Percentiles rank a stretch among this genome's conserved stretches.
Conservation (phyloP, 2,888 invertebrate genomes). For the Mythimna pallens region DNA sequence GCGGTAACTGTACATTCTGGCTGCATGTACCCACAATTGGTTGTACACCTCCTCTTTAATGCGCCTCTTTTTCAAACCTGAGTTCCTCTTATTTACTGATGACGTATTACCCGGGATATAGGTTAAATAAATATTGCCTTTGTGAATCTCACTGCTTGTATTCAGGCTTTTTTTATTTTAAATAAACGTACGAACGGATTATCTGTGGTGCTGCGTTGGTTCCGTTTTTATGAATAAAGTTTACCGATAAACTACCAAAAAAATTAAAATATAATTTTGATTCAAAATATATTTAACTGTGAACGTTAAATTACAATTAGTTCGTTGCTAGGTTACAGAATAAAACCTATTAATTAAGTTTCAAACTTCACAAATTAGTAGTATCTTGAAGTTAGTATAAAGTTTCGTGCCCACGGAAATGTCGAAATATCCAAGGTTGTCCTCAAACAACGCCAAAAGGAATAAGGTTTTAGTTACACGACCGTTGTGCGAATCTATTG, state of each 20-base stretch:
- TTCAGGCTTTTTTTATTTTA: background rate
- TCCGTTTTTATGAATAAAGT: background rate
- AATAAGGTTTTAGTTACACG: constrained; percentile 37
- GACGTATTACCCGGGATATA: background rate
- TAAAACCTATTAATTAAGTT: constrained; percentile 42
- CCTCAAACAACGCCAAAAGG: constrained; percentile 33
- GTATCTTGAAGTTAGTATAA: constrained; percentile 36
- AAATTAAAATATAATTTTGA: constrained; percentile 9
- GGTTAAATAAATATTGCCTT: constrained; percentile 1
- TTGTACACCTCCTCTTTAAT: background rate
- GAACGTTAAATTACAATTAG: constrained; percentile 4
- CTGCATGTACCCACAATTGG: constrained; percentile 14
- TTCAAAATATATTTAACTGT: constrained; percentile 15
- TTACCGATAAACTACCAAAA: constrained; percentile 15
- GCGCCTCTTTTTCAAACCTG: constrained; percentile 3
- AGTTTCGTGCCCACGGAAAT: constrained; percentile 31
- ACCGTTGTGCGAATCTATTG: constrained; percentile 38
- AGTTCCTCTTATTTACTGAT: constrained; percentile 3
- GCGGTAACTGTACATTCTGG: constrained; percentile 15
- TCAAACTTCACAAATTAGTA: constrained; percentile 35
- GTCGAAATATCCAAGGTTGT: constrained; percentile 50
- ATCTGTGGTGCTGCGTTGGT: background rate
- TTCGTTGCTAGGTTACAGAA: constrained; percentile 34
- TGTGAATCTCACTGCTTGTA: constrained; percentile 7
- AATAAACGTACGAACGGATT: constrained; percentile 1